A percentile compares a stretch with the other conserved stretches of the same genome.
phyloP scores from a whole-genome alignment of 1,140 invertebrate species.

The Drosophila hydei region DNA sequence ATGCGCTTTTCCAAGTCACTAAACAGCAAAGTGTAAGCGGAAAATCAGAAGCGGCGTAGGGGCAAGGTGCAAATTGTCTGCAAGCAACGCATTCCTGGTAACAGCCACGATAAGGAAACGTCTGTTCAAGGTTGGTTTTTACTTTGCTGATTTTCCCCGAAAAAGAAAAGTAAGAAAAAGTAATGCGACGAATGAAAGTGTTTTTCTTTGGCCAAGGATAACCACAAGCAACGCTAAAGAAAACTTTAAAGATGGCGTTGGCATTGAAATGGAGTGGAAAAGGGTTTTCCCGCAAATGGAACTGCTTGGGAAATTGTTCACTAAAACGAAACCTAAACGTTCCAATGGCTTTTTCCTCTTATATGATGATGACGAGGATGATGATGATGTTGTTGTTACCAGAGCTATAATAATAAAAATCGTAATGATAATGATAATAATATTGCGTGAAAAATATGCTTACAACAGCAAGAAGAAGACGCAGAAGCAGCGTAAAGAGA shows the following conservation, averaged over 20 bases:
- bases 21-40: conserved; percentile 48
- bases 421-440: conserved; percentile 40
- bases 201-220: conserved; percentile 50
- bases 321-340: conserved; percentile 47
- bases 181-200: conserved; percentile 51
- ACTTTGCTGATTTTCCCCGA: conserved; percentile 12
- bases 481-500: not conserved
- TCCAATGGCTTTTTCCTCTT: conserved; percentile 66
- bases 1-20: conserved; percentile 52
- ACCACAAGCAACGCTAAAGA: conserved; percentile 14
- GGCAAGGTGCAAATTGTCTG: conserved; percentile 19
- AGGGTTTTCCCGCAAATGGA: not conserved
- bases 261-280: conserved; percentile 15
- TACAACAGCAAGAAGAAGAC: conserved; percentile 9
- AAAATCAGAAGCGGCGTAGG: not conserved
- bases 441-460: conserved; percentile 60
- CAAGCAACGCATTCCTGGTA: conserved; percentile 23
- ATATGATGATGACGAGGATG: conserved; percentile 43
- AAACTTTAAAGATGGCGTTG: conserved; percentile 21
- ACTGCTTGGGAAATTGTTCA: conserved; percentile 9
- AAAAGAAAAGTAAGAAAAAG: conserved; percentile 29
- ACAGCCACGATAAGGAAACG: conserved; percentile 39
- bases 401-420: not conserved
- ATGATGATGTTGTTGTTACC: conserved; percentile 23
- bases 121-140: conserved; percentile 18